Evolutionary conservation across 2,113 vertebrate genomes (phyloP).

Genomic region (Anhinga rufa): DNA sequence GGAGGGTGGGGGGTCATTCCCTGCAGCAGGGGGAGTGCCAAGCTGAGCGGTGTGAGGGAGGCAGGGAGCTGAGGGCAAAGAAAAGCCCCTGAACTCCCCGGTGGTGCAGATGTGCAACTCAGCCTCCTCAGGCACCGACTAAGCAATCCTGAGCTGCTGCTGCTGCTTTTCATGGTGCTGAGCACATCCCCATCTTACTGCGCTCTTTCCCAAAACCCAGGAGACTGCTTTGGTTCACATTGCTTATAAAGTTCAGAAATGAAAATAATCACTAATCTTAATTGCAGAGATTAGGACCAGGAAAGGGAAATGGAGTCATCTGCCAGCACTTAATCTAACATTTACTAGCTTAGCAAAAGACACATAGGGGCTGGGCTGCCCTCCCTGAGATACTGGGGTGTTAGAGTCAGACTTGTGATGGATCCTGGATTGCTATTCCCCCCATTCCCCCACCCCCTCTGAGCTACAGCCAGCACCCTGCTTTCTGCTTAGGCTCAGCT

Average conservation of each 20-base stretch:
- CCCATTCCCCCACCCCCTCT: too few relatives aligned
- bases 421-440: background rate
- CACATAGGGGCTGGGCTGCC: background rate
- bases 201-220: background rate
- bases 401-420: background rate
- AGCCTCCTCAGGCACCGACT: background rate
- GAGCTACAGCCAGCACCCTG: background rate
- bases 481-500: background rate
- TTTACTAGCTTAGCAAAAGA: background rate
- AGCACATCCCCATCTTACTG: background rate
- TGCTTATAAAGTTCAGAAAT: background rate
- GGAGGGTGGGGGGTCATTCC: background rate
- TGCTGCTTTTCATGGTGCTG: background rate
- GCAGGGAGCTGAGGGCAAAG: background rate
- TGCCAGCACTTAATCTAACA: background rate
- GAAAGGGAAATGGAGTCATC: constrained; percentile 1
- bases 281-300: background rate
- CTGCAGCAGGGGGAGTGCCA: background rate
- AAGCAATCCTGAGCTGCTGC: background rate
- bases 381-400: background rate
- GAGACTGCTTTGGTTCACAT: background rate
- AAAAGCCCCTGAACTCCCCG: background rate
- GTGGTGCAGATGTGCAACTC: background rate
- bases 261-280: background rate
- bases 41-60: accelerated